Evolutionary conservation across 2,113 vertebrate genomes (phyloP).

Genomic region (Sinocyclocheilus anshuiensis): DNA sequence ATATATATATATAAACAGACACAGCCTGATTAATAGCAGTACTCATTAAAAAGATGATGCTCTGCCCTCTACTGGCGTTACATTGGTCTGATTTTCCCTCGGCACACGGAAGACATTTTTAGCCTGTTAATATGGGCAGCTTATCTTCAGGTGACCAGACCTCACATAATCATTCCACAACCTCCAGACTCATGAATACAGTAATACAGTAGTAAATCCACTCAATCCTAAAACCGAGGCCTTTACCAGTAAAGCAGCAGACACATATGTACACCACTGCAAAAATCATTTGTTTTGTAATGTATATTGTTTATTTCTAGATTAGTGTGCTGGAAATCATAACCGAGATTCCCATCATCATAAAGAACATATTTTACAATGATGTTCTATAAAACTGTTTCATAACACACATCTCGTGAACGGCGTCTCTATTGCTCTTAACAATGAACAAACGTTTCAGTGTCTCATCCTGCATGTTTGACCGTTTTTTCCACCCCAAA

Average conservation of each 20-base stretch:
- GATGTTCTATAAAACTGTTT: conserved; percentile 8
- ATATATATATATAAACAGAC: no score
- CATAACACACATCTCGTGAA: conserved; percentile 31
- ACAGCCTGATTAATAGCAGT: no score
- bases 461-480: background rate
- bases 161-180: background rate
- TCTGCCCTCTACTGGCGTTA: background rate
- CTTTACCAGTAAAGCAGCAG: background rate
- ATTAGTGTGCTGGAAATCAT: no score
- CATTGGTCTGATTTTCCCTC: background rate
- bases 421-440: conserved; percentile 35
- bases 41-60: background rate
- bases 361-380: background rate
- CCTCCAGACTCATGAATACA: no score
- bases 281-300: no score
- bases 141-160: background rate
- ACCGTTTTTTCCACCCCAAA: background rate
- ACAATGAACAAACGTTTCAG: conserved; percentile 55
- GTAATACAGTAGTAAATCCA: no score
- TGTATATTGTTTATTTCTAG: no score
- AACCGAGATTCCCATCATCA: no score
- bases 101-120: background rate
- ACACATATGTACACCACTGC: background rate
- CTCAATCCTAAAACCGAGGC: no score
- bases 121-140: background rate